Base-by-base conservation (phyloP, 2,888 invertebrate genomes). In the Fissipunctia ypsillon region DNA sequence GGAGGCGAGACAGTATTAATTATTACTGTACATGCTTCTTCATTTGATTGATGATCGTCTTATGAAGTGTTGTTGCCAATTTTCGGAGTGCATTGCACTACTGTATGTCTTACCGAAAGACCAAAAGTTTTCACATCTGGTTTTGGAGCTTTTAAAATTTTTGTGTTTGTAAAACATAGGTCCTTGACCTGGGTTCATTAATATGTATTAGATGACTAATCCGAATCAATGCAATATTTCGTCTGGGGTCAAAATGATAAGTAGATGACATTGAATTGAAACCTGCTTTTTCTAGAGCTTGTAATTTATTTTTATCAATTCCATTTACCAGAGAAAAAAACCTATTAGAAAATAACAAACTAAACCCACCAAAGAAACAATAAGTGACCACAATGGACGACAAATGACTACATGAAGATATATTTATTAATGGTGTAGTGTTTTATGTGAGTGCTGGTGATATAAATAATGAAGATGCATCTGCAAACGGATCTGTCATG, bases 401-500 rank as follows among this genome's bases (percentile, higher is more conserved):
- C 54, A 74, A 76, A 66, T 74, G 60, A 83, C 35, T 54, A 64
- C 28, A 56, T 52, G 16, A 48, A 79, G 38, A 54, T 54, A 61
- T 64, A 71, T 28, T 79, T 70, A 74, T 78, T 78, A 76, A 77
- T 71, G 80, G 80, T 87, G 76, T 73, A 84, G 87, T 88, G 85
- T 87, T 76, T 81, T 82, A 68, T 64, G 80, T 84, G 76, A 81
- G 64, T 81, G 77, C 71, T 75, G 77, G 75, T 68, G 68, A 79
- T 67, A 76, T 84, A 87, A 83, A 89, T 84, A 82, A 92, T 91
- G 90, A 95, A 93, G 90, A 96, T 96, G 96, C 94, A 95, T 88
- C 89, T 96, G 48, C 94, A 94, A 88, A 91, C 94, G 85, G 96
- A 96, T 82, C 81, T 96, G 76, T 89, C 93, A 67, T 93, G 93